Percentiles rank a stretch among this genome's conserved stretches.
Evolutionary conservation across 2,797 vertebrate species (phyloP).

Genomic region (Trachops cirrhosus): DNA sequence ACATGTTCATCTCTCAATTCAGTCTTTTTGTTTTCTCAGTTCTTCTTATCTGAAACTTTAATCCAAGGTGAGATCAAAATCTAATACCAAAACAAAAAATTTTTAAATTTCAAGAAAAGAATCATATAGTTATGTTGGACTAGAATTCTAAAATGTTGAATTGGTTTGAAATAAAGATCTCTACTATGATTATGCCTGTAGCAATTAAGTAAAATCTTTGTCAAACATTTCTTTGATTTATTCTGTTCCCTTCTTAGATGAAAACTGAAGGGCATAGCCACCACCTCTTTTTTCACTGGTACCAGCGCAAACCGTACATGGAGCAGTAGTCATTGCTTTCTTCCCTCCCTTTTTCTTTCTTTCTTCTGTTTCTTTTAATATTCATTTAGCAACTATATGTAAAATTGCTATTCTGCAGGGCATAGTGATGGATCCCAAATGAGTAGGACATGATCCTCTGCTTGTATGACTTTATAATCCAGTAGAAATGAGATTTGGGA

Average conservation of each 20-base stretch:
- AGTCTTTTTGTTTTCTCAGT: constrained; percentile 1
- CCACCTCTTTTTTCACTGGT: not conserved
- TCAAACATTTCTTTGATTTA: not conserved
- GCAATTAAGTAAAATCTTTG: constrained; percentile 22
- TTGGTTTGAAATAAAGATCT: constrained; percentile 28
- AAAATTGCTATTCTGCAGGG: not conserved
- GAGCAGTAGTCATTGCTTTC: not conserved
- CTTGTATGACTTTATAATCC: not conserved
- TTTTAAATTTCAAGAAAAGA: not conserved
- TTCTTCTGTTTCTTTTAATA: not conserved
- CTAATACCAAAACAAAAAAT: not conserved
- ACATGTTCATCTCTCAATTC: not conserved
- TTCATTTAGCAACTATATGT: not conserved
- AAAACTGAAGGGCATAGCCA: not conserved
- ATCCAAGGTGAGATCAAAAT: not conserved
- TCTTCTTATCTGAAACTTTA: constrained; percentile 26
- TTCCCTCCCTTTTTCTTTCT: not conserved
- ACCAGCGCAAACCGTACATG: not conserved
- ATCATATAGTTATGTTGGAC: not conserved
- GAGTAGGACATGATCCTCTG: not conserved
- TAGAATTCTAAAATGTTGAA: not conserved
- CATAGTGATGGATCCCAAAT: not conserved
- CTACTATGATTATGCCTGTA: not conserved
- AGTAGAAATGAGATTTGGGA: not conserved
- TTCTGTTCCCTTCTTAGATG: not conserved